phyloP scores from a whole-genome alignment of 2,797 vertebrate species.

The Lithobates sylvaticus region DNA sequence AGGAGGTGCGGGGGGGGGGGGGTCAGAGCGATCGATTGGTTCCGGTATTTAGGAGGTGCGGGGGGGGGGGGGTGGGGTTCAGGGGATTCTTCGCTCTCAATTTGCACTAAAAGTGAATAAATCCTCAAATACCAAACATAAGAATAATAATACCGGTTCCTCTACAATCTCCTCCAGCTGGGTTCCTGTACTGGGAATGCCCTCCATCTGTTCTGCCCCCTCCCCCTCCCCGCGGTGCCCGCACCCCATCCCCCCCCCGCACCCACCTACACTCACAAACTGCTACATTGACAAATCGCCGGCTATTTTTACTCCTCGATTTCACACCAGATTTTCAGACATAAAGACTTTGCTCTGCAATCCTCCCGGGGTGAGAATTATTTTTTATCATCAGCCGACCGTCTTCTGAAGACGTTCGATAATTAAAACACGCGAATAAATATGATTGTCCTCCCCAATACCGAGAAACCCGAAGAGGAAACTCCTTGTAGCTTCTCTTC shows the following conservation, averaged over 20 bases:
- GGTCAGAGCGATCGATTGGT: too few species aligned
- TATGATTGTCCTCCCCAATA: background rate
- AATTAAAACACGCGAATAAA: conserved; percentile 2
- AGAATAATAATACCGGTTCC: too few species aligned
- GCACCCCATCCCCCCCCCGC: background rate
- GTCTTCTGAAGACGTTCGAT: background rate
- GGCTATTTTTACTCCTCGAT: conserved; percentile 4
- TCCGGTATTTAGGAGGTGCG: too few species aligned
- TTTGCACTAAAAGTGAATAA: too few species aligned
- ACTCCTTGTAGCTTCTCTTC: conserved; percentile 10
- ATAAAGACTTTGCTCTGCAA: background rate
- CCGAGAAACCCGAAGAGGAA: background rate
- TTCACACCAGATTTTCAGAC: conserved; percentile 1
- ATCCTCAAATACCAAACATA: too few species aligned
- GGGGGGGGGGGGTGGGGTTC: too few species aligned
- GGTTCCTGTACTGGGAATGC: background rate
- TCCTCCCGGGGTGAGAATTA: background rate
- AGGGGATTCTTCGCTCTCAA: too few species aligned
- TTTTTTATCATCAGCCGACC: background rate
- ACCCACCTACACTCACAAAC: background rate
- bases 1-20: too few species aligned
- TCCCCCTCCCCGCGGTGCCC: too few species aligned
- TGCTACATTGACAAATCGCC: background rate
- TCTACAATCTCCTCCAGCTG: too few species aligned
- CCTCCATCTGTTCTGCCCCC: background rate